Evolutionary conservation across 2,888 invertebrate genomes (phyloP).

Genomic region (Tyria jacobaeae): DNA sequence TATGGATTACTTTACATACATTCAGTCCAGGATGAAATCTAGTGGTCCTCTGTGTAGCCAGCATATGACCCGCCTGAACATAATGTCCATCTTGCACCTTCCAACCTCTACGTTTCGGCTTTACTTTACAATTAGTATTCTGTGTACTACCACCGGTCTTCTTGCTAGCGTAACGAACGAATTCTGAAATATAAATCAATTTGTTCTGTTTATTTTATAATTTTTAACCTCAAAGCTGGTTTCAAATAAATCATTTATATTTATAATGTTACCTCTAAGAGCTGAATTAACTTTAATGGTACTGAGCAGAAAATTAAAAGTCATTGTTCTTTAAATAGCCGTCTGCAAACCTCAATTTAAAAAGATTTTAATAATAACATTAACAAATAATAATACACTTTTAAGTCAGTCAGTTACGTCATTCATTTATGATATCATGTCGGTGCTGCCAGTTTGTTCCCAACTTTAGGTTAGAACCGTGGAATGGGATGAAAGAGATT

Average conservation of each 20-base stretch:
- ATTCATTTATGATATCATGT: too few relatives aligned
- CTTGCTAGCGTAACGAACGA: conserved; percentile 87
- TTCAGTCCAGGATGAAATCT: conserved; percentile 94
- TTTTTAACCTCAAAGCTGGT: conserved; percentile 22
- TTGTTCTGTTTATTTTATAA: background rate
- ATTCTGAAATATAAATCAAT: conserved; percentile 37
- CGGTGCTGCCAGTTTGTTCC: too few relatives aligned
- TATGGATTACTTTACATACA: conserved; percentile 77
- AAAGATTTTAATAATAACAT: too few relatives aligned
- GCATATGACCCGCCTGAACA: conserved; percentile 89
- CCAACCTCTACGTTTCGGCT: conserved; percentile 93
- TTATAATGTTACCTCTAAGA: conserved; percentile 52
- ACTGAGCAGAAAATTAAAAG: conserved; percentile 46
- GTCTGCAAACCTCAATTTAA: background rate
- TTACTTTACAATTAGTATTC: conserved; percentile 88
- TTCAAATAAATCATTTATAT: too few relatives aligned
- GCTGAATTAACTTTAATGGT: conserved; percentile 44
- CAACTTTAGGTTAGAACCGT: too few relatives aligned
- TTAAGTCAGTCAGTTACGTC: too few relatives aligned
- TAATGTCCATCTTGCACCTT: conserved; percentile 90
- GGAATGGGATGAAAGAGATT: too few relatives aligned
- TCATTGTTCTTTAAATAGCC: conserved; percentile 46
- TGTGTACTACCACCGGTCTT: conserved; percentile 91
- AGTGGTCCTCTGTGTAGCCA: conserved; percentile 89
- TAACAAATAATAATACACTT: too few relatives aligned